Evolutionary conservation across 2,797 vertebrate genomes (phyloP).

Genomic region (Pampus argenteus): DNA sequence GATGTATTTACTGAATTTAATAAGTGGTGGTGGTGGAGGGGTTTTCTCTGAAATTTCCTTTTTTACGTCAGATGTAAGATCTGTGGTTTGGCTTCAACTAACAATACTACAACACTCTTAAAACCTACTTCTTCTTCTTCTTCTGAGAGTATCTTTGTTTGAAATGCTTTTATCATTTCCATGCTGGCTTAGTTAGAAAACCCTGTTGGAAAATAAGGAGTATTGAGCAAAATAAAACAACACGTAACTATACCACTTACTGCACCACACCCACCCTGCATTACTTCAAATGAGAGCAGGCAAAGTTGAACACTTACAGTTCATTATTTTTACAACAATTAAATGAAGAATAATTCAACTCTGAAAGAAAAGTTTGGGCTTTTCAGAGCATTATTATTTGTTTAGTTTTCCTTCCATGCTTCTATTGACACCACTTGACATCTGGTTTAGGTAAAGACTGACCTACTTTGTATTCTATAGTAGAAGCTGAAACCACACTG

Average conservation of each 20-base stretch:
- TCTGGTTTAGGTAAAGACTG: neutral
- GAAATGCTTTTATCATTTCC: neutral
- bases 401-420: neutral
- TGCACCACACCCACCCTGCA: constrained; percentile 5
- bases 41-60: neutral
- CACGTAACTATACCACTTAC: neutral
- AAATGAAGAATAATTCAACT: neutral
- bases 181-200: neutral
- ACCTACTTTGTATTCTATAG: neutral
- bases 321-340: neutral
- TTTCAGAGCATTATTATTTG: neutral
- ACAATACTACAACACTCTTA: neutral
- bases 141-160: neutral
- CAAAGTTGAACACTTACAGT: neutral
- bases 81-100: neutral
- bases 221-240: neutral
- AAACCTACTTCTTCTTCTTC: neutral
- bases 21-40: too few relatives aligned
- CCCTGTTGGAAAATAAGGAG: neutral
- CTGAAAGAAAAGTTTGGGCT: neutral
- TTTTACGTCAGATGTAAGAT: neutral
- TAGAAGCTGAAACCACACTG: neutral
- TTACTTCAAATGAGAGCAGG: neutral
- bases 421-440: neutral
- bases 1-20: neutral